phyloP scores from a whole-genome alignment of 2,113 vertebrate genomes.

The Boulengeromyrus knoepffleri region DNA sequence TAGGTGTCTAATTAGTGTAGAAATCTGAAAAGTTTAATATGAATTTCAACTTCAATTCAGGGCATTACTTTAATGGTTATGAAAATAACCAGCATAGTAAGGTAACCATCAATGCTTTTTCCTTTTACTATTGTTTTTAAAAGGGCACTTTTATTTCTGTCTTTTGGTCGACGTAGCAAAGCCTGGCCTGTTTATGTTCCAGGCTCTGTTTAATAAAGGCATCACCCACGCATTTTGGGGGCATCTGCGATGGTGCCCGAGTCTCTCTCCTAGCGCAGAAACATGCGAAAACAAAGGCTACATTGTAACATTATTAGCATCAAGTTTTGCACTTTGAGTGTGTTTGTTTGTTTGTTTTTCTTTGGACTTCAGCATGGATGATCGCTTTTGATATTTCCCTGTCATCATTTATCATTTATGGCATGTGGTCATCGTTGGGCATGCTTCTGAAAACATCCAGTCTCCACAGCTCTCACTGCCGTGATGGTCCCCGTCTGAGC shows the following conservation, averaged over 20 bases:
- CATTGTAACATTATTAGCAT: neutral
- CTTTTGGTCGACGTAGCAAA: neutral
- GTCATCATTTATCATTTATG: neutral
- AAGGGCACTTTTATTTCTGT: neutral
- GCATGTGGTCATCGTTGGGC: slow-evolving; percentile 30
- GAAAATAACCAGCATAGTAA: neutral
- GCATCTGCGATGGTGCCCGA: neutral
- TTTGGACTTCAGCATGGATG: neutral
- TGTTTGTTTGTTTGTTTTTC: neutral
- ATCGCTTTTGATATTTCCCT: neutral
- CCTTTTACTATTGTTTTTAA: neutral
- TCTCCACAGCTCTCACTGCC: slow-evolving; percentile 41
- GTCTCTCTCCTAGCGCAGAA: neutral
- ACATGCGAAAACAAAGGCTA: neutral
- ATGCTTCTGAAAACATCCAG: slow-evolving; percentile 48
- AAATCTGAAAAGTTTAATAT: neutral
- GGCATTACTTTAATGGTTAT: neutral
- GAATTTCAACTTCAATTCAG: neutral
- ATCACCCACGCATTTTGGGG: neutral
- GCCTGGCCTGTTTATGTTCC: neutral
- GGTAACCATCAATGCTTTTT: neutral
- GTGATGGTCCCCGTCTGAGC: slow-evolving; percentile 47
- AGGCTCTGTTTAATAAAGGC: neutral
- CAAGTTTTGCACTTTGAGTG: neutral
- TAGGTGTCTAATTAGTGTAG: neutral